Evolutionary conservation across 1,140 invertebrate species (phyloP).

Genomic region (Mya arenaria): DNA sequence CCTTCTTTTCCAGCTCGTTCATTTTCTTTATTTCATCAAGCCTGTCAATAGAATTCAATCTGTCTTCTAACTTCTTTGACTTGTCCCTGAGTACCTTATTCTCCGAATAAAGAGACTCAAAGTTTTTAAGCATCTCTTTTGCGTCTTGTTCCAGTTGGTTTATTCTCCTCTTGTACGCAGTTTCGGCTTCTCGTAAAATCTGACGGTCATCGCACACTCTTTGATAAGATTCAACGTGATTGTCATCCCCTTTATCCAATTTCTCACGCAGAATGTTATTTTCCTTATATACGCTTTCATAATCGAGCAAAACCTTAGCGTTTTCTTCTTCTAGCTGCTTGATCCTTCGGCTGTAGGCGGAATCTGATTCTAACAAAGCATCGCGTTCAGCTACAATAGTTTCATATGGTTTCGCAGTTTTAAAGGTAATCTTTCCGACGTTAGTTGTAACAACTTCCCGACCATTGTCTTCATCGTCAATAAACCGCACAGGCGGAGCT

Average conservation of each 20-base stretch:
- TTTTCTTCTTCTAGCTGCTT: conserved; percentile 43
- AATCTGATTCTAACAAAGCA: conserved; percentile 42
- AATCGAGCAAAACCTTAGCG: conserved; percentile 32
- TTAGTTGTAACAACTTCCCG: conserved; percentile 37
- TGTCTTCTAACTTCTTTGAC: conserved; percentile 32
- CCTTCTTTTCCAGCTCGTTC: conserved; percentile 51
- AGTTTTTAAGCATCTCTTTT: conserved; percentile 52
- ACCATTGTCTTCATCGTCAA: conserved; percentile 2
- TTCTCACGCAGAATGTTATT: conserved; percentile 49
- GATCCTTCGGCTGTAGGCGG: conserved; percentile 26
- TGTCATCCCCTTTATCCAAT: conserved; percentile 48
- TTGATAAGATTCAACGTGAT: conserved; percentile 50
- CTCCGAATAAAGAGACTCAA: conserved; percentile 48
- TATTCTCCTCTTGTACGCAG: conserved; percentile 42
- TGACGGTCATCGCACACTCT: conserved; percentile 39
- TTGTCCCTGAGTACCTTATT: conserved; percentile 51
- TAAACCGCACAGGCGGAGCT: conserved; percentile 16
- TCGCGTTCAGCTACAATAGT: conserved; percentile 25
- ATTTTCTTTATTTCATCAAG: conserved; percentile 48
- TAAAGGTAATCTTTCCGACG: background rate
- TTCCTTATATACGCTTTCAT: conserved; percentile 47
- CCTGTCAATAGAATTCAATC: conserved; percentile 43
- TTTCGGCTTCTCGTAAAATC: conserved; percentile 45
- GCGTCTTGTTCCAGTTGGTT: conserved; percentile 46
- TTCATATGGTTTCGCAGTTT: conserved; percentile 37